These are phyloP conservation scores for Balanococcus diminutus DNA, from an alignment of 2,888 invertebrate species.

Conservation along the genomic window DNA sequence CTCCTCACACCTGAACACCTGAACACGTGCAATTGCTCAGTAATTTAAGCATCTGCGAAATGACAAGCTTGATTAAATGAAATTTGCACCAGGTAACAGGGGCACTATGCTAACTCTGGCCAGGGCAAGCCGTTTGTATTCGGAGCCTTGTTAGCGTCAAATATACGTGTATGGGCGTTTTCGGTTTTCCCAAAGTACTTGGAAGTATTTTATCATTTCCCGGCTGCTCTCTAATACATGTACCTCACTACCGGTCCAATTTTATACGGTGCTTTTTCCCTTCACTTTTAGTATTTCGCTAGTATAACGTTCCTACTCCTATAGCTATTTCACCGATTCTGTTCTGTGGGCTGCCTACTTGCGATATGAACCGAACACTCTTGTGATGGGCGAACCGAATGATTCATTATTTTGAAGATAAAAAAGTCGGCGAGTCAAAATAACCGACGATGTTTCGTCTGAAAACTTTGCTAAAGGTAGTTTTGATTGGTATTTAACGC, in stretches of 20 bases:
- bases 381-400: no score
- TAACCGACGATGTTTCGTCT: no score
- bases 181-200: not conserved
- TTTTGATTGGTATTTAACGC: no score
- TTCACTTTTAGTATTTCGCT: not conserved
- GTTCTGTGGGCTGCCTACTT: no score
- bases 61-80: slow-evolving; percentile 17
- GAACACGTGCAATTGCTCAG: not conserved
- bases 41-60: slow-evolving; percentile 12
- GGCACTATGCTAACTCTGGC: not conserved
- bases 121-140: not conserved
- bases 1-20: not conserved
- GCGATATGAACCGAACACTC: not conserved
- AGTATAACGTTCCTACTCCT: not conserved
- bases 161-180: slow-evolving; percentile 7
- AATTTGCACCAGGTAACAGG: not conserved
- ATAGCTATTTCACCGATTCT: not conserved
- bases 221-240: not conserved
- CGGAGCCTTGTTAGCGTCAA: not conserved
- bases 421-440: no score
- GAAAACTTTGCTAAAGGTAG: no score
- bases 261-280: not conserved
- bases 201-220: not conserved
- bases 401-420: no score
- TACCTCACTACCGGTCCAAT: not conserved